Evolutionary conservation across 1,140 invertebrate species (phyloP), one percentile per base, ranked within the genome.

Genomic region (Polypedilum vanderplanki): DNA sequence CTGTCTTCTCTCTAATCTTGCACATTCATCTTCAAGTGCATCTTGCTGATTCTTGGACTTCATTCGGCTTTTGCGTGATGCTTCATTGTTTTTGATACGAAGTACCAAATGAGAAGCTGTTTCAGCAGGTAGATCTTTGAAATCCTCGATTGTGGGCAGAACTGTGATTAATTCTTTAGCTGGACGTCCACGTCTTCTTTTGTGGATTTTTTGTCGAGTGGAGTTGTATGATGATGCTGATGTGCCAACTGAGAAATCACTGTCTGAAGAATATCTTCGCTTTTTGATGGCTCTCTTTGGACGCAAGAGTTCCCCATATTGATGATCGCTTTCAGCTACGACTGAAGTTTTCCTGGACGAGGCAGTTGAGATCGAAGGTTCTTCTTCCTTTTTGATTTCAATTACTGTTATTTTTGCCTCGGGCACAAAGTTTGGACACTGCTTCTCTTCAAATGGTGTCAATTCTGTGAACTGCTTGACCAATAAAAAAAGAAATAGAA

Each of bases 221-320:
- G 65, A 18, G 17, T 70, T 70, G 10, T 70, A 70, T 70, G 65
- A 70, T 70, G 65, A 70, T 7, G 65, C 65, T 20, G 65, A 70
- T 20, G 65, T 70, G 5, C 65, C 65, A 20, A 70, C 20, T 7
- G 65, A 70, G 17, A 70, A 70, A 18, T 70, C 65, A 70, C 65
- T 70, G 10, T 70, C 65, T 20, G 65, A 8, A 20, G 65, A 70
- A 12, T 70, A 70, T 10, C 65, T n/a, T 20, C 65, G 15, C 20
- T 70, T 70, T 20, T 70, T 70, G 3, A 57, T 12, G 4, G 10
- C 15, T 70, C 17, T 70, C 18, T 22, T 18, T 7, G 65, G 65
- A 10, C 65, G 15, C 2, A 70, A 7, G 15, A 20, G 8, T 22
- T n/a, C 17, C 3, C 18, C 65, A 70, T 70, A 20, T 70, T n/a